Evolutionary conservation across 2,888 invertebrate genomes (phyloP), one percentile per base, ranked within the genome.

Genomic region (Ectropis crepuscularia): DNA sequence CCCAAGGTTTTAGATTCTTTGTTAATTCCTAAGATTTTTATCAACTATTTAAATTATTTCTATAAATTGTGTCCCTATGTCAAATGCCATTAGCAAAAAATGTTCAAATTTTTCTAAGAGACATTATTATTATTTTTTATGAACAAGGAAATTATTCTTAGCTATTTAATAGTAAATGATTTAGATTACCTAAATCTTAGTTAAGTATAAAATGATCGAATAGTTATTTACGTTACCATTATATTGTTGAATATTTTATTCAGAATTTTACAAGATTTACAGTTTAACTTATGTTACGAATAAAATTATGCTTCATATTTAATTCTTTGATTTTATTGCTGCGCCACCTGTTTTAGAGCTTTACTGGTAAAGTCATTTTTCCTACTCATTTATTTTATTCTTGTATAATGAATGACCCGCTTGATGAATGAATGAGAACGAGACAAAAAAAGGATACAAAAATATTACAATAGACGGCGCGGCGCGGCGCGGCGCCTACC

Each of bases 211-310:
- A 59, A 60, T 77, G 63, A 66, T 72, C 69, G 72, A 72, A 80
- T 82, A 80, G 69, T 76, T 82, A 79, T 72, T 72, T 83, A 84
- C 75, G 81, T 84, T 86, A 79, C 76, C 72, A 75, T 76, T 74
- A 81, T 80, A 83, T 84, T 90, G 90, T 90, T 90, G 81, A 82
- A 87, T 85, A 86, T 87, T 89, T 89, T 89, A 88, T 89, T 89
- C 86, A 87, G 86, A 89, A 87, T 86, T 91, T 90, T 91, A 90
- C 88, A 91, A 88, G 83, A 88, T 90, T 89, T 92, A 90, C 88
- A 89, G 86, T 87, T 87, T 88, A 83, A 87, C 82, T 84, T 87
- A 90, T 85, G 90, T 91, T 91, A 89, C 79, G 79, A 90, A 89
- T 87, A 88, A 90, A 91, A 86, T 80, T 82, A 81, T 86, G 89